These are phyloP conservation scores for Andrena bicolor DNA, from an alignment of 2,888 invertebrate genomes.

Conservation along the genomic window DNA sequence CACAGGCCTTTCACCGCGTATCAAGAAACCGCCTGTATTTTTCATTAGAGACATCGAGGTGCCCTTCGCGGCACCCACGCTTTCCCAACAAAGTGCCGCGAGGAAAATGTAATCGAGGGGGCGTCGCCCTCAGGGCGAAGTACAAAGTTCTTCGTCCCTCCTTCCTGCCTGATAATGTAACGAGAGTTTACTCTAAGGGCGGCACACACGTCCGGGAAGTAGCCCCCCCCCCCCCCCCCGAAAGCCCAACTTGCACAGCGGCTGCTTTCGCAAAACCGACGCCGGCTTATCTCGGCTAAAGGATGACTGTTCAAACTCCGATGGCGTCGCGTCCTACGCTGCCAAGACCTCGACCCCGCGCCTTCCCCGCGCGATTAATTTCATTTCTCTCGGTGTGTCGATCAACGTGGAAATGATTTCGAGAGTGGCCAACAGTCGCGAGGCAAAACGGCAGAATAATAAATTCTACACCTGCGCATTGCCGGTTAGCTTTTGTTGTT, in stretches of 20 bases:
- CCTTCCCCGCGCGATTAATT: neutral
- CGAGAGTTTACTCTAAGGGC: slow-evolving; percentile 64
- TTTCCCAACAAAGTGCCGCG: slow-evolving; percentile 11
- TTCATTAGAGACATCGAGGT: slow-evolving; percentile 40
- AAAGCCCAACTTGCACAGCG: slow-evolving; percentile 31
- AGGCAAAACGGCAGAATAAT: neutral
- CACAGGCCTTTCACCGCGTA: slow-evolving; percentile 12
- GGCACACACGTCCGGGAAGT: slow-evolving; percentile 47
- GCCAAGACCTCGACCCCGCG: neutral
- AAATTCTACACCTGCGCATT: too few relatives aligned
- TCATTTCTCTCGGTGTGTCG: neutral
- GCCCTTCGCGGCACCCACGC: slow-evolving; percentile 24
- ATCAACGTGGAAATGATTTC: too few relatives aligned
- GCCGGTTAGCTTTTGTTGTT: too few relatives aligned
- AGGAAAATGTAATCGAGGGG: slow-evolving; percentile 52
- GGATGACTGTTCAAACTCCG: slow-evolving; percentile 57
- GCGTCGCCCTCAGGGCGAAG: slow-evolving; percentile 35
- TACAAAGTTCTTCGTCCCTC: slow-evolving; percentile 61
- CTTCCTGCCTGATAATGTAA: slow-evolving; percentile 64
- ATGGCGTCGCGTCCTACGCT: slow-evolving; percentile 36
- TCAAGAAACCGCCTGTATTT: slow-evolving; percentile 31
- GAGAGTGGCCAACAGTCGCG: neutral
- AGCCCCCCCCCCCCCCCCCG: slow-evolving; percentile 6
- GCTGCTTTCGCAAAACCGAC: slow-evolving; percentile 47
- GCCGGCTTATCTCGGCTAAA: slow-evolving; percentile 64